Evolutionary conservation across 37 sponge, comb jelly and placozoan genomes (phyloP).

Genomic region (Halichondria panicea): DNA sequence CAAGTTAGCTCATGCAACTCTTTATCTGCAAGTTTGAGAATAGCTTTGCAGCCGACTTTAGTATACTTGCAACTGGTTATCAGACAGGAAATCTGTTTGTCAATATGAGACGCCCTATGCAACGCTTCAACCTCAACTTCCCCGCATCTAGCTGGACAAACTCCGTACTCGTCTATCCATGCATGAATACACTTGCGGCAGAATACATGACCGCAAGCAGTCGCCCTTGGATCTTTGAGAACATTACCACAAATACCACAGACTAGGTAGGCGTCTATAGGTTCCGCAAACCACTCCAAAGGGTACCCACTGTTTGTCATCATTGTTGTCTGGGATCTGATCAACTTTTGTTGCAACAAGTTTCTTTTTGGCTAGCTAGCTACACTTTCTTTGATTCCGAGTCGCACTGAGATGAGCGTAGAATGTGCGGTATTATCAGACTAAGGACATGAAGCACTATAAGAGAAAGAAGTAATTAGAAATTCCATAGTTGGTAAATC

Average conservation of each 20-base stretch:
- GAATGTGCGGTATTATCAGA: too few species aligned
- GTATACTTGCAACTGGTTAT: conserved; percentile 45
- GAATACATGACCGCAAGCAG: conserved; percentile 68
- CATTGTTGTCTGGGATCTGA: too few species aligned
- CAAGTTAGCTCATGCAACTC: conserved; percentile 62
- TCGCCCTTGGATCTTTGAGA: conserved; percentile 41
- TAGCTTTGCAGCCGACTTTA: conserved; percentile 47
- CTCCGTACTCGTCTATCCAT: conserved; percentile 57
- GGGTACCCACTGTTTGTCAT: conserved; percentile 72
- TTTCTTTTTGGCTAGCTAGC: too few species aligned
- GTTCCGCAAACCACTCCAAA: conserved; percentile 57
- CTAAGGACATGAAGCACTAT: too few species aligned
- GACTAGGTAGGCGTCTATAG: conserved; percentile 33
- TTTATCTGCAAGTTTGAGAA: conserved; percentile 46
- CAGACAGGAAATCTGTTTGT: conserved; percentile 57
- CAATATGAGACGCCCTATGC: conserved; percentile 20
- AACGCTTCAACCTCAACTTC: conserved; percentile 44
- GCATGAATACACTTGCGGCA: conserved; percentile 46
- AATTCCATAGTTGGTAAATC: too few species aligned
- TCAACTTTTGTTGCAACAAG: too few species aligned
- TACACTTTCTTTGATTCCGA: too few species aligned
- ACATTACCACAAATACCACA: conserved; percentile 73
- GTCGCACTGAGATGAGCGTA: too few species aligned
- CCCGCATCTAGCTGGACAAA: conserved; percentile 64
- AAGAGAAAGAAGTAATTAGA: too few species aligned